Evolutionary conservation across 2,888 invertebrate genomes (phyloP).

Genomic region (Andrena flavipes): DNA sequence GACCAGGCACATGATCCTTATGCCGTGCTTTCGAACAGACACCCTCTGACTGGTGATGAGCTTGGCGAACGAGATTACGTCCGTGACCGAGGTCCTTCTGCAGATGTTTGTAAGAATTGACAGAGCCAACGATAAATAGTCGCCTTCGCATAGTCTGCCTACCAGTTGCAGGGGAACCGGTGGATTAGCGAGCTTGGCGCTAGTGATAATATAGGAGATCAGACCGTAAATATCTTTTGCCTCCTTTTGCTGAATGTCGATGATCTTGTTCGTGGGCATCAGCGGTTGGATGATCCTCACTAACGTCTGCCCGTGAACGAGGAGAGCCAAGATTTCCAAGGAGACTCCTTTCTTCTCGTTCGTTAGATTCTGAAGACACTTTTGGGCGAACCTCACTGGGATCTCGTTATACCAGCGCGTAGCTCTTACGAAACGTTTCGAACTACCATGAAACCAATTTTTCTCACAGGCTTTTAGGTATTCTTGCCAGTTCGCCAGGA

Average conservation of each 20-base stretch:
- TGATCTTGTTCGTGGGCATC: conserved; percentile 62
- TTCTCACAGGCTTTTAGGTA: conserved; percentile 49
- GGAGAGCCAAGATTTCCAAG: not conserved
- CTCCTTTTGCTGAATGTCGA: conserved; percentile 58
- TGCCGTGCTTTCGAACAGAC: conserved; percentile 78
- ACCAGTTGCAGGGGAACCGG: conserved; percentile 74
- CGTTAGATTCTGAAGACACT: conserved; percentile 42
- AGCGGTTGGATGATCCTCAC: conserved; percentile 65
- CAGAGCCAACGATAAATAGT: conserved; percentile 69
- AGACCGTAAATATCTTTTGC: conserved; percentile 50
- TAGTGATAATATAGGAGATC: conserved; percentile 14
- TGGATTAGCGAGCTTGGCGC: conserved; percentile 74
- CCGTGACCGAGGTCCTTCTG: conserved; percentile 60
- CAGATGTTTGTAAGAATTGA: conserved; percentile 60
- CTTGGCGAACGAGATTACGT: conserved; percentile 69
- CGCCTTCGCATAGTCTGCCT: conserved; percentile 66
- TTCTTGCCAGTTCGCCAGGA: conserved; percentile 58
- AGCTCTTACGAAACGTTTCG: conserved; percentile 67
- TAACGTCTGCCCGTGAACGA: conserved; percentile 45
- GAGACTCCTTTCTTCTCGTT: conserved; percentile 12
- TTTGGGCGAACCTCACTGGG: conserved; percentile 72
- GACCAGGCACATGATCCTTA: conserved; percentile 73
- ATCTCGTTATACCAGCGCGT: conserved; percentile 78
- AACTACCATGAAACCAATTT: fast-evolving
- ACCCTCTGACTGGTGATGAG: conserved; percentile 69